Conservation (phyloP, 2,113 vertebrate species). For the Athene cunicularia region DNA sequence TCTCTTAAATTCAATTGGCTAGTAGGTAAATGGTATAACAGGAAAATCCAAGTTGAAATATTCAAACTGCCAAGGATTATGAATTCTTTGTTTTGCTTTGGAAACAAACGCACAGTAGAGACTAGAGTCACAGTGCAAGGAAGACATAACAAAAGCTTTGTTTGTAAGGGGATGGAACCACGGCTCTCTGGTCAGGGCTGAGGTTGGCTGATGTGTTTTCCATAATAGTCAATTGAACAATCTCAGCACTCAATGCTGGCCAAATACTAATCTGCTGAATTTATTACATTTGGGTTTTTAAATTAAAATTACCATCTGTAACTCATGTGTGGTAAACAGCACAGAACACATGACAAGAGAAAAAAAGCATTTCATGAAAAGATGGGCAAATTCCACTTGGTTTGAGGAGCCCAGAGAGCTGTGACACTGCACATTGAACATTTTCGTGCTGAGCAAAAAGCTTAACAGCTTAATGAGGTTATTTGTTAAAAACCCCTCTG, state of each 20-base stretch:
- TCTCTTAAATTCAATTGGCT: not conserved
- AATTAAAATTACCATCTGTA: conserved; percentile 71
- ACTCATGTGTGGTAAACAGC: conserved; percentile 21
- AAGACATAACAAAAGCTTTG: conserved; percentile 68
- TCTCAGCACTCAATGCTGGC: conserved; percentile 59
- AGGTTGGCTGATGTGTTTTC: conserved; percentile 73
- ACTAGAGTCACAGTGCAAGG: conserved; percentile 34
- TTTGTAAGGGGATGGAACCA: conserved; percentile 67
- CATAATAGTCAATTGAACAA: conserved; percentile 62
- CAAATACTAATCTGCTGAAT: conserved; percentile 71
- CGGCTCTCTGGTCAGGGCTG: conserved; percentile 54
- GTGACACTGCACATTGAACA: not conserved
- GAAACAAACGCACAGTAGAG: conserved; percentile 59
- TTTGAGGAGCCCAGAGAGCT: not conserved
- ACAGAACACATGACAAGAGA: conserved; percentile 40
- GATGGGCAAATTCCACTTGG: not conserved
- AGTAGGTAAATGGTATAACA: conserved; percentile 30
- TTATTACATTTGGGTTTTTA: conserved; percentile 70
- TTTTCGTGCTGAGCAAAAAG: not conserved
- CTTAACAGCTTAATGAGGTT: not conserved
- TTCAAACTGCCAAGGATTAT: conserved; percentile 48
- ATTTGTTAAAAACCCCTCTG: conserved; percentile 14
- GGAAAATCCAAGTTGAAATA: conserved; percentile 24
- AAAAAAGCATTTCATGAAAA: not conserved
- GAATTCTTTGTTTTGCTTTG: conserved; percentile 63